A percentile compares a stretch with the other conserved stretches of the same genome.
Evolutionary conservation across 2,888 invertebrate species (phyloP).

Genomic region (Volucella bombylans): DNA sequence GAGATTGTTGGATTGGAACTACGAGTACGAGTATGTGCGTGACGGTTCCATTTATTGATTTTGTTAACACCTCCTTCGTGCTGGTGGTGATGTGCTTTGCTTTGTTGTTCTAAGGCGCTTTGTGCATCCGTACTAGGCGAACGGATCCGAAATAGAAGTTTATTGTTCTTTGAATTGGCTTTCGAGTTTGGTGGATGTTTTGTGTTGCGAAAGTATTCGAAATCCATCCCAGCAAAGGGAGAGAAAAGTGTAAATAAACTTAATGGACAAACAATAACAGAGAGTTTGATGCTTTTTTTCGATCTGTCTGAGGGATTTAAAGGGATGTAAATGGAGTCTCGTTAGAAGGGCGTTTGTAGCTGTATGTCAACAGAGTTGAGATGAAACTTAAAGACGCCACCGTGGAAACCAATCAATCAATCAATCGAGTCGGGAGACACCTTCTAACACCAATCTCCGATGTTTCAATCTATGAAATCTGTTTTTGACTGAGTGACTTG

Average conservation of each 20-base stretch:
- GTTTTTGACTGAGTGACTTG: too few species aligned
- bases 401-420: too few species aligned
- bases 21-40: conserved; percentile 69
- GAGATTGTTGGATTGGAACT: conserved; percentile 51
- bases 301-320: too few species aligned
- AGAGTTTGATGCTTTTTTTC: too few species aligned
- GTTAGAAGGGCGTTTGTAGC: too few species aligned
- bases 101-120: conserved; percentile 13
- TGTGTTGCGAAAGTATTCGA: conserved; percentile 54
- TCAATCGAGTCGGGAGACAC: too few species aligned
- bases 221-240: conserved; percentile 17
- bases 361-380: too few species aligned
- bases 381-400: too few species aligned
- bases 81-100: conserved; percentile 8
- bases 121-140: conserved; percentile 13
- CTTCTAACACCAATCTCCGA: too few species aligned
- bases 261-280: conserved; percentile 7
- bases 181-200: conserved; percentile 4
- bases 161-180: conserved; percentile 58
- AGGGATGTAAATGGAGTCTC: too few species aligned
- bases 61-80: conserved; percentile 68
- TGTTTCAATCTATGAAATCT: too few species aligned
- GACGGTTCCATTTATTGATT: conserved; percentile 74
- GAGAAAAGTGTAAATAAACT: background rate
- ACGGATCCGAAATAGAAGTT: conserved; percentile 65